Conservation (phyloP, 2,797 vertebrate genomes). For the Phalloptychus januarius region DNA sequence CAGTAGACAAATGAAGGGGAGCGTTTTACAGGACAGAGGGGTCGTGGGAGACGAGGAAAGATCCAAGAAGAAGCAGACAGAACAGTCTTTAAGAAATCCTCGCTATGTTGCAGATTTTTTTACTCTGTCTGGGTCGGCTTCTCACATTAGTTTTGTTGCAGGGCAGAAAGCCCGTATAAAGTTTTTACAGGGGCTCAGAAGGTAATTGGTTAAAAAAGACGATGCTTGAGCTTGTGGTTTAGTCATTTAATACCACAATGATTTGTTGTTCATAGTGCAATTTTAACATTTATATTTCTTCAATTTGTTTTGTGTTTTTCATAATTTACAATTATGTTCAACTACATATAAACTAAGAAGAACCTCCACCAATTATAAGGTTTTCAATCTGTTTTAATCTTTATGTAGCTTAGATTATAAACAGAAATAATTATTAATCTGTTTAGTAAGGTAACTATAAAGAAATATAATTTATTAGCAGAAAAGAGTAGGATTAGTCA, state of each 20-base stretch:
- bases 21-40: constrained; percentile 36
- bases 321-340: neutral
- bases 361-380: neutral
- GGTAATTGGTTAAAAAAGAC: neutral
- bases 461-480: neutral
- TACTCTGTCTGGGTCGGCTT: constrained; percentile 35
- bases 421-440: neutral
- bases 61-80: constrained; percentile 44
- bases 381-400: neutral
- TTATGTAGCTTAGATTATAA: neutral
- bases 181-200: neutral
- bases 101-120: constrained; percentile 54
- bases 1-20: constrained; percentile 44
- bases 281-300: neutral
- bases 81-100: constrained; percentile 47
- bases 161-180: constrained; percentile 14
- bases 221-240: neutral
- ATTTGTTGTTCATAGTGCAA: neutral
- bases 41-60: constrained; percentile 50
- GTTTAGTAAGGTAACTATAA: neutral
- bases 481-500: neutral
- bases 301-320: neutral
- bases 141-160: constrained; percentile 30
- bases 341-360: neutral
- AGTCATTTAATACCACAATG: neutral